Base-by-base conservation (phyloP, 2,113 vertebrate species). In the Anolis carolinensis region DNA sequence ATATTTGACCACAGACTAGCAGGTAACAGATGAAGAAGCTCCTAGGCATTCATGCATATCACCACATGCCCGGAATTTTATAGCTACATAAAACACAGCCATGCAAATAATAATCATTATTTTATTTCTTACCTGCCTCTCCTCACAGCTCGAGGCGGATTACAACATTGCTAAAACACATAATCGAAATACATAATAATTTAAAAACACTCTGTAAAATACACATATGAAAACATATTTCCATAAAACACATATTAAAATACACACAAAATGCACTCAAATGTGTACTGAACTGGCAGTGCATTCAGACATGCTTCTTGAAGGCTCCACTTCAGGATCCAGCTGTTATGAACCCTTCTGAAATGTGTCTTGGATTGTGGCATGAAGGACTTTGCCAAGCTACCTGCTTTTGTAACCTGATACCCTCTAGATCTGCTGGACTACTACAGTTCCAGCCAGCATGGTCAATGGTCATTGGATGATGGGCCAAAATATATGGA, bases 1-100 rank as follows among this genome's bases (percentile, higher is more conserved):
- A 86, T 81, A 86, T 74, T 70, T 81, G 10, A 52, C 59, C 71
- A 75, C 78, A 81, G 74, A 67, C 59, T 34, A 86, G 85, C 34
- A 20, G 34, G 32, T 32, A 67, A 73, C 39, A 30, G 30, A 55
- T 86, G 78, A 81, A 65, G 52, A 81, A 81, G 78, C 75, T 86
- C 59, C 79, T 63, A 34, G 39, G n/a, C 39, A 86, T 65, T 74
- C 55, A 52, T 81, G 20, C 23, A 34, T 65, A 52, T 48, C 62
- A 67, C 34, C 52, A 62, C 27, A 86, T 80, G 30, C 44, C 52
- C 84, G 48, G 70, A 48, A 79, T 59, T 36, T 14, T 65, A 9
- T 30, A 62, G 36, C 27, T 36, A 71, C 52, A 32, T 72, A 78
- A 68, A 55, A 20, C 3, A n/a, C 34, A 59, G 18, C 65, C 48